Base-by-base conservation (phyloP, 2,888 invertebrate species). In the Cephus nigrinus region DNA sequence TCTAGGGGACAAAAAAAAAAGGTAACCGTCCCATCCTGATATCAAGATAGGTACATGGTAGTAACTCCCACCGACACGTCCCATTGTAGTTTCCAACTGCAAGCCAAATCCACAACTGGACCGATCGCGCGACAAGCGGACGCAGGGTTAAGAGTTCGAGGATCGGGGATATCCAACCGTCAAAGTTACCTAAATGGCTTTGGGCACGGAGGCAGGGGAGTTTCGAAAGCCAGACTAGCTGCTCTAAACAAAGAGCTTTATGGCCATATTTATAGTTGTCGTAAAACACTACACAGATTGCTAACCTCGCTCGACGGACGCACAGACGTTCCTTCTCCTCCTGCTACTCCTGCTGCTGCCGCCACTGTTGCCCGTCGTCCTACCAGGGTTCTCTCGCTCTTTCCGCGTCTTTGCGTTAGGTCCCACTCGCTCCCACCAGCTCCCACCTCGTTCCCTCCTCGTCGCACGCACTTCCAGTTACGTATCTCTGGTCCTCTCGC, bases 211-310 rank as follows among this genome's bases (percentile, higher is more conserved):
- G 11, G 55, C 55, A 55, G 55, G 55, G 23, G 81, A 85, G 84
- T 87, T 87, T 88, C 86, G 86, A 89, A 88, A 89, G 88, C 87
- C 88, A 87, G 87, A 87, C 88, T 88, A 87, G 86, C 85, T 86
- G 86, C 86, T 89, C 88, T 88, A 89, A 90, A 89, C 90, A 87
- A 88, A 90, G 89, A 90, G 88, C 88, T 91, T 90, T 91, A 90
- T 87, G 86, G 85, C 85, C 88, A 88, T 90, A 90, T 91, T 91
- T 90, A 91, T 90, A 90, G 90, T 89, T 89, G 90, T 90, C 90
- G 89, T 90, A 90, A 90, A 90, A 90, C 88, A 89, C 89, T 89
- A 88, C 87, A 85, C 88, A 89, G 90, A 90, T 90, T 90, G 89
- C 90, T 86, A 88, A 88, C 88, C 88, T 88, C 88, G 86, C 85